Base-by-base conservation (phyloP, 1,140 invertebrate species). In the Thalassaphorura encarpata region DNA sequence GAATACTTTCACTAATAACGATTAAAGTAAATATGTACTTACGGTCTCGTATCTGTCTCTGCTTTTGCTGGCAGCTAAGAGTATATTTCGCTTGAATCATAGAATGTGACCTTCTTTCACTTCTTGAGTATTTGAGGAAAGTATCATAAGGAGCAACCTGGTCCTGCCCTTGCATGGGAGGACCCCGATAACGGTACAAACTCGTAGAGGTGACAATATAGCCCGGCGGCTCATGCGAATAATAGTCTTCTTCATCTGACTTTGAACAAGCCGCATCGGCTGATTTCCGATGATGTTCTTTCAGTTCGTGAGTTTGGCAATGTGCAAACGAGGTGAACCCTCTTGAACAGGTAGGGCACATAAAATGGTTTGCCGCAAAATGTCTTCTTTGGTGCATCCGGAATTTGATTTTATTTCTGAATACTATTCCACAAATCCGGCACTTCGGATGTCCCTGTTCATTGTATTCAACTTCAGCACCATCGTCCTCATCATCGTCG, bases 271-370 rank as follows among this genome's bases (percentile, higher is more conserved):
- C n/a, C 48, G 6, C 28, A 24, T 51, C 31, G 18, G 31, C 29
- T 21, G 19, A 29, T 4, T 21, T 51, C 41, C 26, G 11, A 16
- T 52, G 11, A 41, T 52, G 50, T 8, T 24, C 18, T 18, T 52
- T 26, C 39, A 41, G 23, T 41, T 52, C 50, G 19, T 52, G 50
- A 13, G 2, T 11, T 42, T 24, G 50, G 36, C 50, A 52, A 40
- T 40, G 16, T 15, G 6, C 4, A 3, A 52, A 42, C 26, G 21
- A 40, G 3, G 26, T 28, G 26, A 52, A 57, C 18, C 55, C 55
- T 36, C 36, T 45, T 1, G n/a, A 21, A 23, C 55, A 57, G 46
- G 48, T 49, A 4, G 55, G 48, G 19, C 55, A 57, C n/a, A 45
- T 29, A 27, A 46, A 57, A 36, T 57, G 55, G 23, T 33, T 16